Conservation (phyloP, 2,113 vertebrate species). For the Myanophis thanlyinensis region DNA sequence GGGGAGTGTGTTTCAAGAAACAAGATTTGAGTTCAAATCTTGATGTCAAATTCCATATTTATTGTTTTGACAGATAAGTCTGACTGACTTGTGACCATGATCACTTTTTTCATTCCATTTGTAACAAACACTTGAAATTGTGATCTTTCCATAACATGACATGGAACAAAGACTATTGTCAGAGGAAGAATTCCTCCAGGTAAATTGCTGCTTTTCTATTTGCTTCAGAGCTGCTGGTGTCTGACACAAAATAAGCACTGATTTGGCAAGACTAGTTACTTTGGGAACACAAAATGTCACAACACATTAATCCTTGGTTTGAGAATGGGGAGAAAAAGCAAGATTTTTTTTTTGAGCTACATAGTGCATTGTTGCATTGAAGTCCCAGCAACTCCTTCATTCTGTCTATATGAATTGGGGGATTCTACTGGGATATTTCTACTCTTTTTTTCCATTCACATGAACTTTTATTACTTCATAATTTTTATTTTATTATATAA, state of each 20-base stretch:
- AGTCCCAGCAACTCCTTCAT: background rate
- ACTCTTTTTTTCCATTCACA: rapidly evolving
- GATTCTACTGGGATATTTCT: constrained; percentile 20
- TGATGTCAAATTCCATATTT: constrained; percentile 2
- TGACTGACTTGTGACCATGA: constrained; percentile 1
- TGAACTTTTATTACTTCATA: constrained; percentile 23
- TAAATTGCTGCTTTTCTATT: constrained; percentile 34
- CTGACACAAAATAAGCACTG: constrained; percentile 45
- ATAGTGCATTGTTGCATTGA: background rate
- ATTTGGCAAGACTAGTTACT: constrained; percentile 41
- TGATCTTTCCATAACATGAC: constrained; percentile 31
- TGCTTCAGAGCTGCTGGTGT: constrained; percentile 43
- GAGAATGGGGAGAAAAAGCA: constrained; percentile 15
- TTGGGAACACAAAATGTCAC: constrained; percentile 46
- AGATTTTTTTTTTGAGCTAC: background rate
- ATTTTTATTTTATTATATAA: too few species aligned
- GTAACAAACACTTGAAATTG: constrained; percentile 33
- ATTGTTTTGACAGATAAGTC: constrained; percentile 8
- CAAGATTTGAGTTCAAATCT: background rate
- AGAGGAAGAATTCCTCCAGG: constrained; percentile 43
- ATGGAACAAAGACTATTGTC: constrained; percentile 32
- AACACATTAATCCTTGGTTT: constrained; percentile 3
- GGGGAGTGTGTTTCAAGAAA: too few species aligned
- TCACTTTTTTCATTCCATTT: constrained; percentile 16
- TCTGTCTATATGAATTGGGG: constrained; percentile 16